These are phyloP conservation scores for Bradypodion ventrale DNA, from an alignment of 2,797 vertebrate species.

Conservation along the genomic window DNA sequence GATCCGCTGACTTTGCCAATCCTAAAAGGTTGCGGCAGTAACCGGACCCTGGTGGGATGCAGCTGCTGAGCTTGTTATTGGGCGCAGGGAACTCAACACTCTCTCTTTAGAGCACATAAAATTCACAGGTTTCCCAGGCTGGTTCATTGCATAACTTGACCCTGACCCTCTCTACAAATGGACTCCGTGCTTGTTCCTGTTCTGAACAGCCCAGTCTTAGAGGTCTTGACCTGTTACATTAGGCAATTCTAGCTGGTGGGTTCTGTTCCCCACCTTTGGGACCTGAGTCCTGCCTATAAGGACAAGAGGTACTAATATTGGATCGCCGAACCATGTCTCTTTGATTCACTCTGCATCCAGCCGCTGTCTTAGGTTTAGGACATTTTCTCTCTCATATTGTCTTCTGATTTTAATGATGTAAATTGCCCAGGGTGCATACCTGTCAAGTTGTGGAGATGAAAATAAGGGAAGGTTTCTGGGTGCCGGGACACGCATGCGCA, in stretches of 20 bases:
- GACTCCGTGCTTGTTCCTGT: conserved; percentile 6
- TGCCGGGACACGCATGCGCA: too few relatives aligned
- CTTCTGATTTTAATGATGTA: too few relatives aligned
- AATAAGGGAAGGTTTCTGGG: too few relatives aligned
- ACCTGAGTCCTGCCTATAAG: neutral
- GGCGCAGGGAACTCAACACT: conserved; percentile 43
- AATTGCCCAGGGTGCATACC: too few relatives aligned
- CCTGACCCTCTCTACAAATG: conserved; percentile 10
- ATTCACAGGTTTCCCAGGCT: conserved; percentile 42
- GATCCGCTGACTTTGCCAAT: conserved; percentile 54
- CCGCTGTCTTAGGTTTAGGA: too few relatives aligned
- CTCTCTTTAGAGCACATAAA: conserved; percentile 43
- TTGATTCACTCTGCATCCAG: too few relatives aligned
- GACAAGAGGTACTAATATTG: neutral
- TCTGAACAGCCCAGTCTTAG: neutral
- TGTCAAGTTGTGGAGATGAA: too few relatives aligned
- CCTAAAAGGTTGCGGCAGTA: conserved; percentile 54
- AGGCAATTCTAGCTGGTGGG: neutral
- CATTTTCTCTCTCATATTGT: too few relatives aligned
- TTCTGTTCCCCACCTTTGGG: neutral
- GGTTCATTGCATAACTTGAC: conserved; percentile 37
- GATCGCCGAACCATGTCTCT: neutral
- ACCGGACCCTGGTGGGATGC: conserved; percentile 42
- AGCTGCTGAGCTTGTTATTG: conserved; percentile 53
- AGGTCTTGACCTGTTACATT: neutral